A percentile compares a stretch with the other conserved stretches of the same genome.
Conservation (phyloP, 2,113 vertebrate species). For the Caloenas nicobarica region DNA sequence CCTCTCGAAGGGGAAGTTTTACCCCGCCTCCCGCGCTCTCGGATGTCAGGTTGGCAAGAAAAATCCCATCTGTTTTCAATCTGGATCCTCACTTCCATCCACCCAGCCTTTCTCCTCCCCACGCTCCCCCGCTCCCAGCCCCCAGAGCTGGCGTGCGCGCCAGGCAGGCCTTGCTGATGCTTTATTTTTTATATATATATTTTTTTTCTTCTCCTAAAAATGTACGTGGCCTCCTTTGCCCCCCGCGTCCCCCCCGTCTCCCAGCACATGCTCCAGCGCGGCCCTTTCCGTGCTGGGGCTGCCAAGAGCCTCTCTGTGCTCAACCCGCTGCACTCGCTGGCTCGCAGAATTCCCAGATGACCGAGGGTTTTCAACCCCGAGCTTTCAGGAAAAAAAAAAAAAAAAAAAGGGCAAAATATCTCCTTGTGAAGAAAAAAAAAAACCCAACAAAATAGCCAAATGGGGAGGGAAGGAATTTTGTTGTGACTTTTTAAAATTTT, state of each 20-base stretch:
- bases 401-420: not conserved
- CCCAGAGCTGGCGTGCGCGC: not conserved
- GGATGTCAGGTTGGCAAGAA: slow-evolving; percentile 70
- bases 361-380: not conserved
- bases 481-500: not conserved
- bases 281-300: not conserved
- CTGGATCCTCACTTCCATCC: slow-evolving; percentile 63
- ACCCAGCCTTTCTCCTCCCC: not conserved
- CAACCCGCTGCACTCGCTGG: not conserved
- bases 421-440: not conserved
- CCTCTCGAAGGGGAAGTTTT: not conserved
- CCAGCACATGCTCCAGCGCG: not conserved
- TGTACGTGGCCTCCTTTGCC: slow-evolving; percentile 39
- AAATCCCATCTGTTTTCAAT: slow-evolving; percentile 73
- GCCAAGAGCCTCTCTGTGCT: not conserved
- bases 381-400: not conserved
- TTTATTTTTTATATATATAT: not conserved
- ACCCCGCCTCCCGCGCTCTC: slow-evolving; percentile 50
- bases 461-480: not conserved
- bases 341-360: slow-evolving; percentile 14
- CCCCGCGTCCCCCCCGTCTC: not conserved
- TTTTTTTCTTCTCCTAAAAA: not conserved
- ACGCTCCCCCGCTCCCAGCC: slow-evolving; percentile 30
- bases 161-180: not conserved
- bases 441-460: not conserved